Evolutionary conservation across 2,113 vertebrate species (phyloP).

Genomic region (Pheucticus melanocephalus): DNA sequence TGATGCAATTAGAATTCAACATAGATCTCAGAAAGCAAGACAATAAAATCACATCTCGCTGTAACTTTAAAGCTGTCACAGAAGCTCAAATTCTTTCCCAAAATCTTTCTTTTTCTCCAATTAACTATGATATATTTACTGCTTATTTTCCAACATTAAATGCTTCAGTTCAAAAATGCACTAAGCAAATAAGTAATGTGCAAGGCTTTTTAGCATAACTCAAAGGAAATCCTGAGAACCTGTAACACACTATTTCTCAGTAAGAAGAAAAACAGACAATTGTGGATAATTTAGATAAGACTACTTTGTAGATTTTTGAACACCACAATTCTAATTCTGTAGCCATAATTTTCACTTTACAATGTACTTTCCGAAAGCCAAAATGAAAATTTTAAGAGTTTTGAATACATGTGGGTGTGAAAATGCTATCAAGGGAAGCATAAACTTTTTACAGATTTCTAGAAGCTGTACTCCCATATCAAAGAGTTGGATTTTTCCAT

Average conservation of each 20-base stretch:
- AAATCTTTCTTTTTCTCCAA: conserved; percentile 5
- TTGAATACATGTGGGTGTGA: conserved; percentile 3
- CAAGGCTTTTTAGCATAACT: conserved; percentile 18
- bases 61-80: neutral
- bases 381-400: conserved; percentile 20
- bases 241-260: neutral
- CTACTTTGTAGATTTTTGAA: neutral
- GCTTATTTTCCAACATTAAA: conserved; percentile 52
- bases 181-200: conserved; percentile 7
- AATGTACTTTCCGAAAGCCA: conserved; percentile 19
- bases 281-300: conserved; percentile 59
- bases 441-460: conserved; percentile 3
- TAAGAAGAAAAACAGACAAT: conserved; percentile 25
- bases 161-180: conserved; percentile 38
- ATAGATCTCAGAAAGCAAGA: conserved; percentile 19
- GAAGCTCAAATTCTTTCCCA: neutral
- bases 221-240: conserved; percentile 18
- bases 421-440: conserved; percentile 27
- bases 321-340: conserved; percentile 14
- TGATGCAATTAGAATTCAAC: conserved; percentile 53
- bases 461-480: neutral
- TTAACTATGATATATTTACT: conserved; percentile 34
- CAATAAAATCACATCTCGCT: neutral
- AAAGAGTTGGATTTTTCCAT: neutral
- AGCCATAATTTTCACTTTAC: conserved; percentile 3